Conservation (phyloP, 2,888 invertebrate species). For the Xestoiulus laeticollis region DNA sequence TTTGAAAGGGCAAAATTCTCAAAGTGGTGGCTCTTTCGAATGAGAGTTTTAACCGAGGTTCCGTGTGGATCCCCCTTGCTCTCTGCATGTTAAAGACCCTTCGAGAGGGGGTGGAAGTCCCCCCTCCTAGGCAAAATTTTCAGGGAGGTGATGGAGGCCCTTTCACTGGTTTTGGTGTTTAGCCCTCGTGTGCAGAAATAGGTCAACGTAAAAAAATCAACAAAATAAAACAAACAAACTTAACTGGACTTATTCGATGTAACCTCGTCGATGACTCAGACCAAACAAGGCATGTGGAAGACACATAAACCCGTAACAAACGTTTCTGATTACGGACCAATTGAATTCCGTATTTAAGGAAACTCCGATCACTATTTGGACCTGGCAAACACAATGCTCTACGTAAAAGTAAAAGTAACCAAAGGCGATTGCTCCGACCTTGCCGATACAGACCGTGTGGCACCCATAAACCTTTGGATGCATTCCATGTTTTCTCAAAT, state of each 20-base stretch:
- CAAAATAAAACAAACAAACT: too few species aligned
- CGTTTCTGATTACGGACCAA: background rate
- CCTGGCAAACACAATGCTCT: background rate
- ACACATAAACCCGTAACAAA: background rate
- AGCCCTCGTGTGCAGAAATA: too few species aligned
- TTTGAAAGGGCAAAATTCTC: too few species aligned
- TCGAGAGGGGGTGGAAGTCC: too few species aligned
- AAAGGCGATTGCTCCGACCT: background rate
- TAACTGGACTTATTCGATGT: background rate
- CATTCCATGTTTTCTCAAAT: background rate
- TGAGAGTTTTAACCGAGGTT: too few species aligned
- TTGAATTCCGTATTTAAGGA: background rate
- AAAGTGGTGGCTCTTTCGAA: too few species aligned
- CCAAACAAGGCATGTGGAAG: background rate
- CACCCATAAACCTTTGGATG: background rate
- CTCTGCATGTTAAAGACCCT: too few species aligned
- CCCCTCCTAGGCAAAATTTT: too few species aligned
- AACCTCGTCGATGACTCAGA: background rate
- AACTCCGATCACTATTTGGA: background rate
- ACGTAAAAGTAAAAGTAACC: background rate
- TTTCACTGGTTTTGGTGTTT: too few species aligned
- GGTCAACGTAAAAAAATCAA: too few species aligned
- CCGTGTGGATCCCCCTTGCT: too few species aligned
- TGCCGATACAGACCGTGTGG: background rate
- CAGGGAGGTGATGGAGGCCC: too few species aligned